These are phyloP conservation scores for Eumerus sabulonum DNA, from an alignment of 2,888 invertebrate species.

Conservation along the genomic window DNA sequence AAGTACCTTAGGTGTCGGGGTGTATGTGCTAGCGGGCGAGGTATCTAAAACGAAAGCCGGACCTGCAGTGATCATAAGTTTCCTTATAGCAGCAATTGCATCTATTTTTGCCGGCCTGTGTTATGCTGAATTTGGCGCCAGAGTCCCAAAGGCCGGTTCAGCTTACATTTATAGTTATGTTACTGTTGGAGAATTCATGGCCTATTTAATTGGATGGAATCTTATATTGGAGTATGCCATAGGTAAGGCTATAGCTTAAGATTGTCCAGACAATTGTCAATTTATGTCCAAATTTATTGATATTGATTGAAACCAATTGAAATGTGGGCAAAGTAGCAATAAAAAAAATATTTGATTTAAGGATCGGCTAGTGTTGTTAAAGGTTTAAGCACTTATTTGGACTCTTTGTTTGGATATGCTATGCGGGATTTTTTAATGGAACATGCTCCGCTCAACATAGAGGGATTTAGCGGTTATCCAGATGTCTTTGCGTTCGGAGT, in stretches of 20 bases:
- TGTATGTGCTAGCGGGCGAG: slow-evolving; percentile 92
- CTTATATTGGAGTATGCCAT: slow-evolving; percentile 93
- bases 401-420: slow-evolving; percentile 83
- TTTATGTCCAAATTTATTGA: slow-evolving; percentile 55
- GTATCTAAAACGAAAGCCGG: slow-evolving; percentile 90
- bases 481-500: slow-evolving; percentile 88
- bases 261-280: slow-evolving; percentile 15
- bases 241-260: slow-evolving; percentile 79
- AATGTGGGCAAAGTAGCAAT: slow-evolving; percentile 22
- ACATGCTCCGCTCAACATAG: slow-evolving; percentile 84
- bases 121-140: slow-evolving; percentile 94
- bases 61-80: slow-evolving; percentile 91
- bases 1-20: slow-evolving; percentile 92
- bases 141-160: slow-evolving; percentile 94
- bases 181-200: slow-evolving; percentile 93
- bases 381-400: slow-evolving; percentile 88
- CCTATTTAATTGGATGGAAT: slow-evolving; percentile 96
- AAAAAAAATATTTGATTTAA: slow-evolving; percentile 73
- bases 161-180: slow-evolving; percentile 97
- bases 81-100: slow-evolving; percentile 93
- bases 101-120: slow-evolving; percentile 93
- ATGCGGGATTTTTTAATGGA: slow-evolving; percentile 83
- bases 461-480: slow-evolving; percentile 85
- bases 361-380: slow-evolving; percentile 92
- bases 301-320: slow-evolving; percentile 39